Percentiles rank a stretch among this genome's conserved stretches.
phyloP scores from a whole-genome alignment of 1,140 invertebrate genomes.

The Cydia strobilella region DNA sequence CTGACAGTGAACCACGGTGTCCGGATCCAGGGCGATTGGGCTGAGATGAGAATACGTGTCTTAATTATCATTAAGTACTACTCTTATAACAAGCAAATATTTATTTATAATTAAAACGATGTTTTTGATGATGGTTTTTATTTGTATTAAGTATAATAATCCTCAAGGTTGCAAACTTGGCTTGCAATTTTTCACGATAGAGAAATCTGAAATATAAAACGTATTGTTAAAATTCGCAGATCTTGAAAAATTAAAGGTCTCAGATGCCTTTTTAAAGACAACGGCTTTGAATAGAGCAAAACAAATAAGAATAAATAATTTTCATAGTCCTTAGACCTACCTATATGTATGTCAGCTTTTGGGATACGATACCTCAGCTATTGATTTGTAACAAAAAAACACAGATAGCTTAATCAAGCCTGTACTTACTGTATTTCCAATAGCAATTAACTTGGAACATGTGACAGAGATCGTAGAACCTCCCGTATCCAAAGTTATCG shows the following conservation, averaged over 20 bases:
- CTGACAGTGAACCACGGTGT: background rate
- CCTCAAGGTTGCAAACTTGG: conserved; percentile 13
- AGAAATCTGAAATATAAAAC: conserved; percentile 19
- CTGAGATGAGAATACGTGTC: background rate
- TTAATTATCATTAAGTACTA: background rate
- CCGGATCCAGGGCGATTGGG: background rate
- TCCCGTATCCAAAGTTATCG: conserved; percentile 60
- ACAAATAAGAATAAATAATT: background rate
- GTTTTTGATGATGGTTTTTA: background rate
- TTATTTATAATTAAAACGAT: background rate
- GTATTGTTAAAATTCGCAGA: background rate
- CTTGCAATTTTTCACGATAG: conserved; percentile 7
- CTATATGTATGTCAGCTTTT: too few relatives aligned
- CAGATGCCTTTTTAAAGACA: background rate
- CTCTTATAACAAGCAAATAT: background rate
- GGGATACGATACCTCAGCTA: too few relatives aligned
- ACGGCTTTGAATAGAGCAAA: background rate
- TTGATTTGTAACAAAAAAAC: background rate
- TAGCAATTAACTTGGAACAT: conserved; percentile 67
- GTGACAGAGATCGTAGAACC: conserved; percentile 64
- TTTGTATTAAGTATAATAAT: background rate
- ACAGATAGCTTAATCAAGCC: background rate
- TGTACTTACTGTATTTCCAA: conserved; percentile 64
- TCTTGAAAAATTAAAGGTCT: background rate
- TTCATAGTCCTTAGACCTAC: too few relatives aligned